Evolutionary conservation across 2,797 vertebrate genomes (phyloP), one percentile per base, ranked within the genome.

Genomic region (Lacerta agilis): DNA sequence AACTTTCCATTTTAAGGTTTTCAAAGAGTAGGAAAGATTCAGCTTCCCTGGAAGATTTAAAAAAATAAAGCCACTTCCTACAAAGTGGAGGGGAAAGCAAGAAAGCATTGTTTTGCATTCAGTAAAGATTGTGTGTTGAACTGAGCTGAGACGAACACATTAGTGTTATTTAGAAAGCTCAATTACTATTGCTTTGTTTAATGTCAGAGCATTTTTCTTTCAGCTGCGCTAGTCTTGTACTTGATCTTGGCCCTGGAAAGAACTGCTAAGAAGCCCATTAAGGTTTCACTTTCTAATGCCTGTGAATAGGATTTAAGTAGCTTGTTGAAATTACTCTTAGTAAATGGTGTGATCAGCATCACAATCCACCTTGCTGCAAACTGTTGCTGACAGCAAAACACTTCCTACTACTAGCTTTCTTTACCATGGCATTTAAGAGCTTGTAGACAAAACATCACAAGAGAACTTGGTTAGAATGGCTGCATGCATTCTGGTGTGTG

Each of bases 211-310:
- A 72, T 84, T 61, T 82, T 4, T 83, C 75, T 84, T 83, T 88
- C 87, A 55, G 49, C 13, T 81, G 55, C 15, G 17, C 55, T 80
- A 36, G 18, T 55, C 11, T 85, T 25, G 5, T 78, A 33, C 84
- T 90, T 79, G 79, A 86, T 86, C 72, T 90, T 79, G 87, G 17
- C 10, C 82, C 18, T 90, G 78, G 20, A 87, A 87, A 82, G 79
- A 85, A n/a, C 87, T 89, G 61, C 3, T 49, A 83, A 11, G 83
- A 87, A 87, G 4, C 45, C 88, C 15, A 58, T 0, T 43, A 83
- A 80, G 8, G 87, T 69, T 89, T 86, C 91, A 83, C 84, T 75
- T 33, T 25, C 6, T 27, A 85, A 4, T 89, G 86, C 23, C 76
- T 36, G 38, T 84, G 69, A 78, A 85, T 33, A 87, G 0, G 25